phyloP scores from a whole-genome alignment of 2,797 vertebrate species.

The Sciaenops ocellatus region DNA sequence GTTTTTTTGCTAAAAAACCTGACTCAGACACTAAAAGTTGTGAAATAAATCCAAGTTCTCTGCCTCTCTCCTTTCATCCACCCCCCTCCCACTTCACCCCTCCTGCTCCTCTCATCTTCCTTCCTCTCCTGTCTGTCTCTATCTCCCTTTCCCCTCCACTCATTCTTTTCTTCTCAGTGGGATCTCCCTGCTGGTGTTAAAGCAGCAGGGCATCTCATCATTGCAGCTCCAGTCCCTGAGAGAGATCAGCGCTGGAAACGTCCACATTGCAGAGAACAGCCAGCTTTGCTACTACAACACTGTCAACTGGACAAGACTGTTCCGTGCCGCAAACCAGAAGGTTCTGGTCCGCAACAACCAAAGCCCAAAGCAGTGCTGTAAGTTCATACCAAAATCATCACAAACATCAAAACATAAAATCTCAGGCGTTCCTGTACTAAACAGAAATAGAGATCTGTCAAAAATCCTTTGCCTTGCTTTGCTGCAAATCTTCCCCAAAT shows the following conservation, averaged over 20 bases:
- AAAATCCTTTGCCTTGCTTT: not conserved
- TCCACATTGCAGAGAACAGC: slow-evolving; percentile 97
- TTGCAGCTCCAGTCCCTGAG: slow-evolving; percentile 95
- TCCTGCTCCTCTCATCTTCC: slow-evolving; percentile 1
- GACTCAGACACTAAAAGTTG: not conserved
- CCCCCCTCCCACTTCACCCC: not conserved
- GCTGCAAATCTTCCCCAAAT: fast-evolving
- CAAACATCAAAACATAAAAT: not conserved
- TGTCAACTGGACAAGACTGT: slow-evolving; percentile 96
- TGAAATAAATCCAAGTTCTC: slow-evolving; percentile 18
- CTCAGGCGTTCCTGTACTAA: not conserved
- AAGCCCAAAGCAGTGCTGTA: slow-evolving; percentile 93
- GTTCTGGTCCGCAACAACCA: slow-evolving; percentile 93
- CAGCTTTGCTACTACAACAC: slow-evolving; percentile 97
- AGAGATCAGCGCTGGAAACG: slow-evolving; percentile 97
- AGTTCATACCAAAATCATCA: slow-evolving; percentile 75
- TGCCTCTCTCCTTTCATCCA: not conserved
- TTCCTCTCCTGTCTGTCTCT: slow-evolving; percentile 26
- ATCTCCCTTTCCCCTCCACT: slow-evolving; percentile 35
- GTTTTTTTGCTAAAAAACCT: not conserved
- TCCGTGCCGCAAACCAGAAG: slow-evolving; percentile 91
- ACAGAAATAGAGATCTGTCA: not conserved
- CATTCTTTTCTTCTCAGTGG: slow-evolving; percentile 83
- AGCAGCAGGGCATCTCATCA: slow-evolving; percentile 95
- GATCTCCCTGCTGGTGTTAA: slow-evolving; percentile 96